Percentiles rank a stretch among this genome's conserved stretches.
phyloP scores from a whole-genome alignment of 2,113 vertebrate species.

The Cygnus buccinator region DNA sequence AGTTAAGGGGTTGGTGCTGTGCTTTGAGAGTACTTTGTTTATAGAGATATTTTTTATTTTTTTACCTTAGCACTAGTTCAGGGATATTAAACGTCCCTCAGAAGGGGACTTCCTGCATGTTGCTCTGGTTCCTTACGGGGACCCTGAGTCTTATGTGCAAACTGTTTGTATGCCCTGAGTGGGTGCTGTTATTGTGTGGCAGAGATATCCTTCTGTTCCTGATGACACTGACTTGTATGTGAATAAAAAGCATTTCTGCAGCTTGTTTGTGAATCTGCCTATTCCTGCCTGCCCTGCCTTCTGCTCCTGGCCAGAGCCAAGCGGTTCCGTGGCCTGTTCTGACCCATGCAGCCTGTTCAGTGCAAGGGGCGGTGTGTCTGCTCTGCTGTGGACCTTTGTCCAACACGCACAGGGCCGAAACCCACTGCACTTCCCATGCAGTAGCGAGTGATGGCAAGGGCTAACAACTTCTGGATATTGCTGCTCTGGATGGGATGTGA shows the following conservation, averaged over 20 bases:
- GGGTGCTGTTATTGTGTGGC: fast-evolving
- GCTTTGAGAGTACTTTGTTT: neutral
- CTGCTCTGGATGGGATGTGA: neutral
- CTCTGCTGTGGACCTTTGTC: neutral
- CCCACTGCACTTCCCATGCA: fast-evolving
- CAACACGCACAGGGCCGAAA: neutral
- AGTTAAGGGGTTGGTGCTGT: fast-evolving
- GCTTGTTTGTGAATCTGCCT: neutral
- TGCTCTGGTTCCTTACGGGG: neutral
- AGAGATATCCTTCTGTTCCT: neutral
- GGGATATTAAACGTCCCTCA: neutral
- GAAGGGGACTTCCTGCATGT: fast-evolving
- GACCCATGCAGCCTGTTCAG: fast-evolving
- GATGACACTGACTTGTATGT: neutral
- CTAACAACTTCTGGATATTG: neutral
- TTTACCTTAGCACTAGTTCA: neutral
- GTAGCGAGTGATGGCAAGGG: fast-evolving
- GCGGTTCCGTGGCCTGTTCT: fast-evolving
- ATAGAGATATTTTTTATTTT: neutral
- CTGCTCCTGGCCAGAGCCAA: neutral
- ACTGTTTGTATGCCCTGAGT: neutral
- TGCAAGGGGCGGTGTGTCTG: neutral
- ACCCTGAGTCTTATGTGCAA: fast-evolving
- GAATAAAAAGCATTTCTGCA: conserved; percentile 24
- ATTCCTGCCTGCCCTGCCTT: neutral